Evolutionary conservation across 92 coral and sea anemone species (phyloP).

Genomic region (Paragorgia papillata): DNA sequence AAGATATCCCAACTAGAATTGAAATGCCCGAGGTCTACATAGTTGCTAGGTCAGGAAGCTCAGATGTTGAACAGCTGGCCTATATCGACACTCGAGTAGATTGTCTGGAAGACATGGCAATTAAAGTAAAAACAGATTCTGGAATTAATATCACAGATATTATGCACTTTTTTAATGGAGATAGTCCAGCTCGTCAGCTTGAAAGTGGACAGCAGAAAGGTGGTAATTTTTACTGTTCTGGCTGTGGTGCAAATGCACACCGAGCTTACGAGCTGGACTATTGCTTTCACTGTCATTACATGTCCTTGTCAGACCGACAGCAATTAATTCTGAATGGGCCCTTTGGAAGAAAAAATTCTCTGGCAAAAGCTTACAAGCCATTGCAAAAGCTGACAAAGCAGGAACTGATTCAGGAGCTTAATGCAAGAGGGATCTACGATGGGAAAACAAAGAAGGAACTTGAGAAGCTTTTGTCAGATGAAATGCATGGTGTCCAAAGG

Average conservation of each 20-base stretch:
- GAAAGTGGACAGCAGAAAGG: too few relatives aligned
- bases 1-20: conserved; percentile 51
- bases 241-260: too few relatives aligned
- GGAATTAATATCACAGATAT: conserved; percentile 37
- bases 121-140: background rate
- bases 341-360: conserved; percentile 6
- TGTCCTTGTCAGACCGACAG: background rate
- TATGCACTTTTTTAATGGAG: conserved; percentile 62
- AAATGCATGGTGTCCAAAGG: too few relatives aligned
- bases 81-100: conserved; percentile 42
- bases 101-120: too few relatives aligned
- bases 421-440: background rate
- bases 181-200: conserved; percentile 54
- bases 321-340: conserved; percentile 1
- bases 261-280: too few relatives aligned
- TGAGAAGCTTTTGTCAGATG: too few relatives aligned
- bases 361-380: too few relatives aligned
- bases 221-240: background rate
- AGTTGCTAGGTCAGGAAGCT: too few relatives aligned
- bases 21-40: conserved; percentile 54
- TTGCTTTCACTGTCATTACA: too few relatives aligned
- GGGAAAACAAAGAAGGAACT: background rate
- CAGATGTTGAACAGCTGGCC: conserved; percentile 41
- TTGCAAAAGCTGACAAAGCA: too few relatives aligned
- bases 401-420: too few relatives aligned